Conservation (phyloP, 1,140 invertebrate genomes). For the Papilio polytes region DNA sequence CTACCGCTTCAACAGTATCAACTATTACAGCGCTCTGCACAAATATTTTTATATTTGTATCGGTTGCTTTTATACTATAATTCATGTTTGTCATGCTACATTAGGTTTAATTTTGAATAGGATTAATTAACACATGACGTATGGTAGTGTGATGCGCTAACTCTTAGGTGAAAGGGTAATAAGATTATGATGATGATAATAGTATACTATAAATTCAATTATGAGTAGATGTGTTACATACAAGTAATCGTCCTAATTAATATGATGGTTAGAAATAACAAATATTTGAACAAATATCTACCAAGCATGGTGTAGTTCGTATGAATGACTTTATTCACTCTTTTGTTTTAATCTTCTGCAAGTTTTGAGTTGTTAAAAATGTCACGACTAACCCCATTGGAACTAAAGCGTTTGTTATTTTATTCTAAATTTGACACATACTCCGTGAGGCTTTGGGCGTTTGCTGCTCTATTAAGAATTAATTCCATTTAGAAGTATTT, state of each 20-base stretch:
- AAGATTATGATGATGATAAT: not conserved
- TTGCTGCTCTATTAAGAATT: not conserved
- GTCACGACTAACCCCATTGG: no score
- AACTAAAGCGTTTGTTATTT: not conserved
- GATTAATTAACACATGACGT: not conserved
- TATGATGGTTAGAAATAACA: no score
- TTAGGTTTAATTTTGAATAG: not conserved
- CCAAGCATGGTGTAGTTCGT: no score
- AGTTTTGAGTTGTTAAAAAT: no score
- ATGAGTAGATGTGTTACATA: no score
- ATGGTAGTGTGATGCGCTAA: not conserved
- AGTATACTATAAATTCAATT: not conserved
- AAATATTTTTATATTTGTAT: conserved; percentile 45
- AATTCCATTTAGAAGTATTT: not conserved
- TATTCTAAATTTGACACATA: not conserved
- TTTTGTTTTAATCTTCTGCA: no score
- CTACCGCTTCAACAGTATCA: conserved; percentile 58
- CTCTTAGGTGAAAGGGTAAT: not conserved
- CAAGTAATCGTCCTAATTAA: no score
- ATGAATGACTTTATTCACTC: no score
- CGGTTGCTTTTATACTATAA: not conserved
- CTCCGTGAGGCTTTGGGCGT: not conserved
- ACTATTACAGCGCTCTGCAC: conserved; percentile 55
- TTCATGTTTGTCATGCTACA: not conserved
- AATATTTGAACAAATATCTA: no score